Percentiles rank a stretch among this genome's conserved stretches.
Conservation (phyloP, 53 echinoderm and acorn worm genomes). For the Stichopus horrens region DNA sequence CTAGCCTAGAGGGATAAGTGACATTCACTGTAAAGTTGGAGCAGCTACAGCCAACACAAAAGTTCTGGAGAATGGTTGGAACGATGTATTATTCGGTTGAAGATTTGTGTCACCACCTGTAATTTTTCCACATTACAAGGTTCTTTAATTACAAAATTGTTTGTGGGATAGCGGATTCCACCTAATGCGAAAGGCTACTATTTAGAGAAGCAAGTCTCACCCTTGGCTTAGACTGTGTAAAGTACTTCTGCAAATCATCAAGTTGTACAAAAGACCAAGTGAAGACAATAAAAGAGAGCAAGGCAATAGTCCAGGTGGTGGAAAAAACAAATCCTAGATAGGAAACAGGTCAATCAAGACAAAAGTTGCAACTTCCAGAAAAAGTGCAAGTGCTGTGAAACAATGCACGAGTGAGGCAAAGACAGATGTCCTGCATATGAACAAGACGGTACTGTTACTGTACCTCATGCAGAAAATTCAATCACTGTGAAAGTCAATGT, state of each 20-base stretch:
- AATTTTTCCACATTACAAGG: conserved; percentile 48
- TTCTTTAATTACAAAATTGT: conserved; percentile 51
- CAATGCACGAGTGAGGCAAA: conserved; percentile 43
- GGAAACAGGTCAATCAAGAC: not conserved
- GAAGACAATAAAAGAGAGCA: not conserved
- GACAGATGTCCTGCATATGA: conserved; percentile 59
- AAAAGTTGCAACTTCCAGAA: too few relatives aligned
- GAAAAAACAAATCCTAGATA: not conserved
- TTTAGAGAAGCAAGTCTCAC: not conserved
- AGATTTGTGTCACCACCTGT: conserved; percentile 44
- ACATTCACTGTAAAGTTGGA: not conserved
- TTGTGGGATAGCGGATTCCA: conserved; percentile 30
- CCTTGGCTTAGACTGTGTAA: not conserved
- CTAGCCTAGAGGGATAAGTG: too few relatives aligned
- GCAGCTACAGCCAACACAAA: conserved; percentile 11
- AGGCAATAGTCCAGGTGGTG: not conserved
- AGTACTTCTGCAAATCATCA: conserved; percentile 2
- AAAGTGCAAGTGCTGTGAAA: conserved; percentile 54
- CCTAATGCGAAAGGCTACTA: conserved; percentile 14
- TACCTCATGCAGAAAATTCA: conserved; percentile 4
- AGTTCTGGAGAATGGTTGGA: conserved; percentile 1
- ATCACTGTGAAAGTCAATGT: conserved; percentile 51
- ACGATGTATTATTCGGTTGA: conserved; percentile 40
- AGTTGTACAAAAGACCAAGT: conserved; percentile 18
- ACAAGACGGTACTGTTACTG: conserved; percentile 4